phyloP scores from a whole-genome alignment of 2,888 invertebrate species.

The Drosophila multiciliata region DNA sequence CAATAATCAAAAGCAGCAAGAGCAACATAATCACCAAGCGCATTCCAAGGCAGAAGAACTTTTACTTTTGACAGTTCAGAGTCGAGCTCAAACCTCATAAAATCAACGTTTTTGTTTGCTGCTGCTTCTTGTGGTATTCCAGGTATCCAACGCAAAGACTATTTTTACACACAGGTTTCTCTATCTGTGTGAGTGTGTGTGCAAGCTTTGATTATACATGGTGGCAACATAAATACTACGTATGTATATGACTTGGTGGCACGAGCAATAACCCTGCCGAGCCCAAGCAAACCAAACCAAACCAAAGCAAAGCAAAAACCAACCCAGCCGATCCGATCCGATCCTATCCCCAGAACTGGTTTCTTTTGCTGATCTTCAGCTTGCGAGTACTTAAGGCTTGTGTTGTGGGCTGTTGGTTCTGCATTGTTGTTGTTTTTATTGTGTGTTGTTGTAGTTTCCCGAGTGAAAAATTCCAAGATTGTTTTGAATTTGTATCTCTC shows the following conservation, averaged over 20 bases:
- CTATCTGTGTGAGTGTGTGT: constrained; percentile 17
- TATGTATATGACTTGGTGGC: constrained; percentile 66
- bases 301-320: constrained; percentile 15
- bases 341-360: constrained; percentile 57
- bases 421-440: constrained; percentile 27
- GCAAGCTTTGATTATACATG: constrained; percentile 65
- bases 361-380: constrained; percentile 62
- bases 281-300: constrained; percentile 11
- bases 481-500: constrained; percentile 64
- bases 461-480: constrained; percentile 49
- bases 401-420: constrained; percentile 52
- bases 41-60: constrained; percentile 74
- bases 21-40: constrained; percentile 27
- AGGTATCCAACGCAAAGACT: constrained; percentile 53
- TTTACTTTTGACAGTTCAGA: constrained; percentile 70
- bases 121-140: constrained; percentile 38
- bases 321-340: constrained; percentile 25
- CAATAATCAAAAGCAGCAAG: constrained; percentile 10
- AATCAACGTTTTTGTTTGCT: constrained; percentile 35
- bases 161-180: constrained; percentile 71
- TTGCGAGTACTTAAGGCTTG: constrained; percentile 51
- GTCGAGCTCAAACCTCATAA: constrained; percentile 38
- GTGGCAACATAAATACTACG: constrained; percentile 64
- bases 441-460: constrained; percentile 32
- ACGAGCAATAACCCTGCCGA: constrained; percentile 76